Evolutionary conservation across 2,888 invertebrate species (phyloP).

Genomic region (Trichopria drosophilae): DNA sequence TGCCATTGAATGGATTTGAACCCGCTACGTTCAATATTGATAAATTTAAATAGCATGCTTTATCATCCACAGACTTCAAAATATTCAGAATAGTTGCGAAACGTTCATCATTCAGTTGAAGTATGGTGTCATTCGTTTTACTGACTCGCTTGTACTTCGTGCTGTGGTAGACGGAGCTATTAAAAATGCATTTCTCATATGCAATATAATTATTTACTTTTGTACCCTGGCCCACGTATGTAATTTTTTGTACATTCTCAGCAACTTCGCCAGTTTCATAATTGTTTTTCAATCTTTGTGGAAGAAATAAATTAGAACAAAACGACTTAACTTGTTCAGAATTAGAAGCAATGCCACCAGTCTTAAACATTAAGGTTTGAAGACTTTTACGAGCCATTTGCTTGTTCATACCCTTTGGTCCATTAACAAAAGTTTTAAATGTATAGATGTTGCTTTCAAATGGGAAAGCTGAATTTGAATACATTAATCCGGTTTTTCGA

Average conservation of each 20-base stretch:
- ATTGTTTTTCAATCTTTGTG: not conserved
- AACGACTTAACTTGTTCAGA: not conserved
- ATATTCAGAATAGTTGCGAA: constrained; percentile 1
- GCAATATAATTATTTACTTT: not conserved
- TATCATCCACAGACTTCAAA: not conserved
- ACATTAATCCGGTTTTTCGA: constrained; percentile 29
- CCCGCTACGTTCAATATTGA: not conserved
- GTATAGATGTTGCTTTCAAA: constrained; percentile 28
- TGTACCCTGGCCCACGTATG: not conserved
- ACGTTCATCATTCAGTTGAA: not conserved
- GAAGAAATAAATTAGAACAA: constrained; percentile 1
- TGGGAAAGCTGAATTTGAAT: constrained; percentile 31
- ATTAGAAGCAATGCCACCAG: not conserved
- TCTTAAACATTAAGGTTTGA: constrained; percentile 8
- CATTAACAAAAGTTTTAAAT: constrained; percentile 13
- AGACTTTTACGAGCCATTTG: constrained; percentile 22
- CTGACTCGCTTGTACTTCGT: constrained; percentile 6
- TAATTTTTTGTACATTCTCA: not conserved
- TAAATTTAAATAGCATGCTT: not conserved
- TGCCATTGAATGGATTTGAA: not conserved
- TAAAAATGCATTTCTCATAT: constrained; percentile 9
- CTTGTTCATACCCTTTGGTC: constrained; percentile 23
- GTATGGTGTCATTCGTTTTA: constrained; percentile 11
- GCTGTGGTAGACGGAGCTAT: constrained; percentile 1
- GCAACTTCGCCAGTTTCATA: not conserved